These are phyloP conservation scores for Callaeas wilsoni DNA, from an alignment of 2,113 vertebrate genomes.

Conservation along the genomic window DNA sequence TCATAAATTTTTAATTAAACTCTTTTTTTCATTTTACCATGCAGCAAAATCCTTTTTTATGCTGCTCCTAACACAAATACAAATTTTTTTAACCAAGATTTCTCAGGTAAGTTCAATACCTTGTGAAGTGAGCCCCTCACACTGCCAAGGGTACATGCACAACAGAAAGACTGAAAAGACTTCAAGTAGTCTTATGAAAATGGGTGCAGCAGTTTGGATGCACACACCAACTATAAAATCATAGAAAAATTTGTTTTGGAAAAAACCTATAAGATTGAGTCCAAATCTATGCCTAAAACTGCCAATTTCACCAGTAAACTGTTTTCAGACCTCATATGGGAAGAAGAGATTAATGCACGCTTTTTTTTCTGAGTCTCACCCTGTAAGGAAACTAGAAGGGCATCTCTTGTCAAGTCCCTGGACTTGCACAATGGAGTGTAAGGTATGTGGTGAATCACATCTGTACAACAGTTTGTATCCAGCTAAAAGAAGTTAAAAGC, in stretches of 20 bases:
- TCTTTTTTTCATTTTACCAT: not conserved
- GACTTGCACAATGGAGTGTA: not conserved
- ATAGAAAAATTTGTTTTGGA: not conserved
- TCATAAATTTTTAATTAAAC: not conserved
- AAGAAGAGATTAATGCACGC: not conserved
- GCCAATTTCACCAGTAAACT: not conserved
- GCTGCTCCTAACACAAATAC: not conserved
- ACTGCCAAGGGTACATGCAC: not conserved
- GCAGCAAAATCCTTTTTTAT: not conserved
- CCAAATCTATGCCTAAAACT: not conserved
- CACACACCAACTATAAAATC: not conserved
- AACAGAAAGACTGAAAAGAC: not conserved
- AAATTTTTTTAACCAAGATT: not conserved
- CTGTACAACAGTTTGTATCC: not conserved
- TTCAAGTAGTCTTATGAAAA: not conserved
- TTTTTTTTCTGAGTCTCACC: not conserved
- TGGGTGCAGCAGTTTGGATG: not conserved
- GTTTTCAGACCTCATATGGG: not conserved
- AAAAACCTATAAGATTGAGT: not conserved
- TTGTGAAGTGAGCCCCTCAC: not conserved
- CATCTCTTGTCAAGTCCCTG: not conserved
- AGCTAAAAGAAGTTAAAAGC: not conserved
- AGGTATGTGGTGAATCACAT: not conserved
- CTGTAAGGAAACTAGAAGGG: not conserved
- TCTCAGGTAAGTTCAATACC: not conserved